These are phyloP conservation scores for Beroe forskalii DNA, from an alignment of 37 sponge, comb jelly and placozoan species.

Conservation along the genomic window DNA sequence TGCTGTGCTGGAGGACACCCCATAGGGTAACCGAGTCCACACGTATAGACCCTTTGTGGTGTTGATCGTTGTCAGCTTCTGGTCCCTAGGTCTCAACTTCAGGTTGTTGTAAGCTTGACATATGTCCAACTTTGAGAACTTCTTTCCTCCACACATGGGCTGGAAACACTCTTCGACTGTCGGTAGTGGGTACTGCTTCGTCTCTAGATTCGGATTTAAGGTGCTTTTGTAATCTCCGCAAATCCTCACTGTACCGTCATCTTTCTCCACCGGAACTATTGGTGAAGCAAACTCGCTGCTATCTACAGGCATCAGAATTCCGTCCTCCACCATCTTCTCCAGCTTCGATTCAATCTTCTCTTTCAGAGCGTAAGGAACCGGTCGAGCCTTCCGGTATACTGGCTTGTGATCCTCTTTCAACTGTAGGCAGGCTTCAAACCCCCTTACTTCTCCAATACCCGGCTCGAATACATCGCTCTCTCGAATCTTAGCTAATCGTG, in stretches of 20 bases:
- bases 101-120: constrained; percentile 18
- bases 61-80: constrained; percentile 1
- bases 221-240: constrained; percentile 40
- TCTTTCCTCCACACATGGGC: background rate
- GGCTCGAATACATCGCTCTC: background rate
- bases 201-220: background rate
- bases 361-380: constrained; percentile 22
- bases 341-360: background rate
- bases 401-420: background rate
- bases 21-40: constrained; percentile 6
- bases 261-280: constrained; percentile 19
- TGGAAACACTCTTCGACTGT: background rate
- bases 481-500: background rate
- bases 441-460: background rate
- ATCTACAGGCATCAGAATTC: background rate
- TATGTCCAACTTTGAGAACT: constrained; percentile 27
- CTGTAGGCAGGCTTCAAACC: background rate
- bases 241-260: background rate
- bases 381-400: background rate
- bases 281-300: background rate
- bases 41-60: background rate
- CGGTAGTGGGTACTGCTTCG: constrained; percentile 45
- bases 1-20: background rate
- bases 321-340: background rate
- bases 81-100: background rate